Evolutionary conservation across 92 coral and sea anemone genomes (phyloP).

Genomic region (Porites cylindrica): DNA sequence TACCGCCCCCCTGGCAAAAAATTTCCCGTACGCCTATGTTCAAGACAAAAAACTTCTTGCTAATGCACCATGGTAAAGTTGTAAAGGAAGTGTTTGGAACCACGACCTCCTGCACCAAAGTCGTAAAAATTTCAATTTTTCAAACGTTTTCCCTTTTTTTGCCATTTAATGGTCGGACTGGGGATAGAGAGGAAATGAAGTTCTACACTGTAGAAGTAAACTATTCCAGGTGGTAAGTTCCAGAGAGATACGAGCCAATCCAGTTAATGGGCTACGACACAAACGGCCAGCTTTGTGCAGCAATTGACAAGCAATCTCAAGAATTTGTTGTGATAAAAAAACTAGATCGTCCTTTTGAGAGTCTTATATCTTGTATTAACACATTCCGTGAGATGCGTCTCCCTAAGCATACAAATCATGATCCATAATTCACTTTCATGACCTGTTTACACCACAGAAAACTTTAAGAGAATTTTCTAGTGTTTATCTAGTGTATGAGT

Average conservation of each 20-base stretch:
- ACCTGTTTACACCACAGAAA: constrained; percentile 21
- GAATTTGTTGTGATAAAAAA: constrained; percentile 6
- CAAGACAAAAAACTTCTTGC: too few relatives aligned
- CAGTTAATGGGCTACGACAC: constrained; percentile 11
- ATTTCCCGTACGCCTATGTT: too few relatives aligned
- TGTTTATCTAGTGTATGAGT: constrained; percentile 3
- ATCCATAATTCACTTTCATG: constrained; percentile 11
- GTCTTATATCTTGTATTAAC: constrained; percentile 9
- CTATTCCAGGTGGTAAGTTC: constrained; percentile 1
- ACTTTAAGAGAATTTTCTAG: constrained; percentile 4
- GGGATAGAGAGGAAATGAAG: constrained; percentile 2
- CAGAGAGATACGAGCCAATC: constrained; percentile 10
- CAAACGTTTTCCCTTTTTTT: not conserved
- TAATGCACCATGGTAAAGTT: too few relatives aligned
- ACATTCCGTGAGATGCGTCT: constrained; percentile 16
- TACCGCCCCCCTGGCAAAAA: too few relatives aligned
- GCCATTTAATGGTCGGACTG: not conserved
- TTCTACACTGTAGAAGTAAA: constrained; percentile 10
- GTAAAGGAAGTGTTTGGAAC: too few relatives aligned
- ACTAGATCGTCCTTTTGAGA: constrained; percentile 2
- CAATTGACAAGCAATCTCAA: constrained; percentile 12
- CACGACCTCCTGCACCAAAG: too few relatives aligned
- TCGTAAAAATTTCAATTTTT: too few relatives aligned
- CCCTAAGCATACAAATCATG: constrained; percentile 3
- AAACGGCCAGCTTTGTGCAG: constrained; percentile 5